phyloP scores from a whole-genome alignment of 2,797 vertebrate genomes.

The Leptodactylus fallax region DNA sequence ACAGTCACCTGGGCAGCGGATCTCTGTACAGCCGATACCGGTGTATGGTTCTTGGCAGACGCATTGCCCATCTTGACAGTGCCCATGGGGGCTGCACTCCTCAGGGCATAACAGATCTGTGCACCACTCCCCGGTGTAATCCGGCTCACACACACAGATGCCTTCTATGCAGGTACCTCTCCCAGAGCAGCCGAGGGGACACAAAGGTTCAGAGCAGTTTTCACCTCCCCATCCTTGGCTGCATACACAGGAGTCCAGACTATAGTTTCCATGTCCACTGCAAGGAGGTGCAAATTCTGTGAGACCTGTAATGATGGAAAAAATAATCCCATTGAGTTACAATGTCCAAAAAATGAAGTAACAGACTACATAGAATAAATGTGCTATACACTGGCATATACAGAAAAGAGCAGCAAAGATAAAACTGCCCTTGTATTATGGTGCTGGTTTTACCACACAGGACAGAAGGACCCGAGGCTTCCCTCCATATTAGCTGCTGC shows the following conservation, averaged over 20 bases:
- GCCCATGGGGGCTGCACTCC: conserved; percentile 89
- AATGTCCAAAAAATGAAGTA: background rate
- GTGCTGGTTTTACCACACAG: background rate
- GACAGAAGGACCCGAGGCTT: background rate
- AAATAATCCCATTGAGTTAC: background rate
- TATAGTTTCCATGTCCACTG: conserved; percentile 94
- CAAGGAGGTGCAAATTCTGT: conserved; percentile 90
- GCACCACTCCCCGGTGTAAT: conserved; percentile 93
- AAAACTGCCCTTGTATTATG: background rate
- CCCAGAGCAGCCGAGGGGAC: conserved; percentile 90
- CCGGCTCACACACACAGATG: conserved; percentile 91
- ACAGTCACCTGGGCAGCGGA: conserved; percentile 91
- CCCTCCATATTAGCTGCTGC: no score
- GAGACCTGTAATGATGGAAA: conserved; percentile 23
- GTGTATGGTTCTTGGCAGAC: conserved; percentile 91
- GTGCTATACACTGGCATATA: background rate
- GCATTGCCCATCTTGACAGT: conserved; percentile 94
- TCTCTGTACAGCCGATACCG: conserved; percentile 88
- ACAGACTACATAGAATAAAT: background rate
- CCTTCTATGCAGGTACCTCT: conserved; percentile 91
- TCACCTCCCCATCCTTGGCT: conserved; percentile 92
- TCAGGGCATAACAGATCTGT: conserved; percentile 88
- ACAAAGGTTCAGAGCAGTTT: conserved; percentile 93
- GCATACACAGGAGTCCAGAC: conserved; percentile 90
- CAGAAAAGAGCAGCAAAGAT: background rate